Base-by-base conservation (phyloP, 2,797 vertebrate genomes). In the Coilia nasus region DNA sequence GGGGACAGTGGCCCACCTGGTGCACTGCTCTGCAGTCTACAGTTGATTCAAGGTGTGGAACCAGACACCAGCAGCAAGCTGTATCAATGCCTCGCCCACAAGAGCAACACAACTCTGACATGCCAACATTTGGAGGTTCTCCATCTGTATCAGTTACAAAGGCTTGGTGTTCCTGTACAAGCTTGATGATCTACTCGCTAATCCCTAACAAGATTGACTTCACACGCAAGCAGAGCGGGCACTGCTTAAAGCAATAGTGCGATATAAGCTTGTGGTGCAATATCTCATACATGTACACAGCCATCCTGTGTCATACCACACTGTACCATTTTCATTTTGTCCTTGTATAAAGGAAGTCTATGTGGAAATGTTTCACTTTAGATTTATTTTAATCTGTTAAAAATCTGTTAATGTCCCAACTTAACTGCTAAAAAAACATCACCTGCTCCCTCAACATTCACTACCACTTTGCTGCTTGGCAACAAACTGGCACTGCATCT, bases 361-460 rank as follows among this genome's bases (percentile, higher is more conserved):
- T 41, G n/a, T n/a, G n/a, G n/a, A n/a, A n/a, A n/a, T n/a, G n/a
- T n/a, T n/a, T n/a, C n/a, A n/a, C n/a, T n/a, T n/a, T n/a, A n/a
- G n/a, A n/a, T n/a, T n/a, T n/a, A n/a, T n/a, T n/a, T n/a, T n/a
- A n/a, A n/a, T n/a, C n/a, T n/a, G n/a, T n/a, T n/a, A n/a, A n/a
- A n/a, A n/a, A n/a, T n/a, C n/a, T n/a, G n/a, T n/a, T n/a, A n/a
- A n/a, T n/a, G n/a, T n/a, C n/a, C 21, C 35, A 10, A 54, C 0
- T 2, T 6, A 35, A 14, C 54, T 21, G 23, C 57, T 21, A 59
- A 85, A 50, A 81, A 56, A 0, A 46, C n/a, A 56, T 96, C 94
- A 95, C 93, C 94, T 94, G 91, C 81, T 28, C 86, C 83, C 59
- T 92, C 91, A 91, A 91, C 83, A 89, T 93, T 91, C 91, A 95